These are phyloP conservation scores for Leptinotarsa texana DNA, from an alignment of 1,140 invertebrate genomes.

Conservation along the genomic window DNA sequence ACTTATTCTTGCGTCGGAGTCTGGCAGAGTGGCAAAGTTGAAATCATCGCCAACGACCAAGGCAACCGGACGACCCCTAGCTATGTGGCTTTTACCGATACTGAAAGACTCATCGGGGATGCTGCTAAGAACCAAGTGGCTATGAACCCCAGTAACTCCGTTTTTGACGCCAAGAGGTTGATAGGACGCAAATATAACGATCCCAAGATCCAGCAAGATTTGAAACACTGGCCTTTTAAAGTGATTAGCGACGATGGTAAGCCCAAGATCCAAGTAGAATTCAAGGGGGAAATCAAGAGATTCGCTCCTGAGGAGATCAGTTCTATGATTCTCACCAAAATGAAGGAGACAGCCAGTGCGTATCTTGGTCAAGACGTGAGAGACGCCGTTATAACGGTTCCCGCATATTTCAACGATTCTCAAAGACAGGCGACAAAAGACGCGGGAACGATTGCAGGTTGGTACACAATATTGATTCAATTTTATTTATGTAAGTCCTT, in stretches of 20 bases:
- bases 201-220: constrained; percentile 58
- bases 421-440: constrained; percentile 73
- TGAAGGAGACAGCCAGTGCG: constrained; percentile 65
- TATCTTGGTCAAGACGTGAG: constrained; percentile 57
- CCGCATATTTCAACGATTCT: constrained; percentile 72
- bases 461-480: constrained; percentile 27
- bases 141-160: constrained; percentile 86
- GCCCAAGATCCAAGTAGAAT: constrained; percentile 73
- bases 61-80: constrained; percentile 90
- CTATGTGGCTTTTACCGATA: constrained; percentile 87
- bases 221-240: constrained; percentile 60
- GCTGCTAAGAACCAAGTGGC: constrained; percentile 65
- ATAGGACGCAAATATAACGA: constrained; percentile 60
- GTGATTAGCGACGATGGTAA: constrained; percentile 55
- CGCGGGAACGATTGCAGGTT: constrained; percentile 68
- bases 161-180: constrained; percentile 67
- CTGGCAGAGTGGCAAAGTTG: constrained; percentile 85
- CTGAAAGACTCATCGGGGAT: constrained; percentile 72
- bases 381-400: constrained; percentile 63
- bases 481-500: neutral
- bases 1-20: constrained; percentile 84
- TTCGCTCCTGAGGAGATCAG: constrained; percentile 79
- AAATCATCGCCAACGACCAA: constrained; percentile 94
- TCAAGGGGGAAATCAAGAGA: constrained; percentile 73
- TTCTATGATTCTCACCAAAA: constrained; percentile 68